These are phyloP conservation scores for Sitobion miscanthi DNA, from an alignment of 1,140 invertebrate species.

Conservation along the genomic window DNA sequence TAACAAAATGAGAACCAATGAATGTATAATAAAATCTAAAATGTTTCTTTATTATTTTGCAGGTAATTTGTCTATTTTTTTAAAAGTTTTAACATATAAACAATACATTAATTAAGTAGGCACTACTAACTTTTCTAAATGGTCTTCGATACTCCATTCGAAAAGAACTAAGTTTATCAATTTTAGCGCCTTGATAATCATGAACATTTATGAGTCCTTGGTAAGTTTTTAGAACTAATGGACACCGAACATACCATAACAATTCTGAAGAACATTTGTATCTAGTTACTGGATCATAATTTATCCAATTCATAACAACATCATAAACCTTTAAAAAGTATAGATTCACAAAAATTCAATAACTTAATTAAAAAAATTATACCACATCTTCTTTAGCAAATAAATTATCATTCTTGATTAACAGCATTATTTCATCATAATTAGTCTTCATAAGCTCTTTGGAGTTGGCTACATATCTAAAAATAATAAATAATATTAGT, in stretches of 20 bases:
- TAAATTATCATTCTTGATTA: constrained; percentile 31
- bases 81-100: not conserved
- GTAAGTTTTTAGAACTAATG: constrained; percentile 34
- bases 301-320: constrained; percentile 47
- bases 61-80: not conserved
- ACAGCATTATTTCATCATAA: constrained; percentile 9
- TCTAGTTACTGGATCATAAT: constrained; percentile 19
- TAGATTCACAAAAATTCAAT: not conserved
- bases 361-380: not conserved
- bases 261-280: not conserved
- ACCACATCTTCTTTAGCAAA: constrained; percentile 44
- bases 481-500: not conserved
- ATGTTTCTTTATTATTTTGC: not conserved
- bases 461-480: not conserved
- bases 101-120: not conserved
- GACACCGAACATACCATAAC: constrained; percentile 30
- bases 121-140: constrained; percentile 9
- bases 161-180: constrained; percentile 27
- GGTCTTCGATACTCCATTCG: constrained; percentile 37
- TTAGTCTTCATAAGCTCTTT: not conserved
- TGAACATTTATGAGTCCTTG: not conserved
- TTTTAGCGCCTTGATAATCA: constrained; percentile 25
- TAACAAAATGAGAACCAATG: not conserved
- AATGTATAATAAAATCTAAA: not conserved
- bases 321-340: constrained; percentile 30